These are phyloP conservation scores for Hypselothyrea guttata DNA, from an alignment of 2,888 invertebrate genomes.

Conservation along the genomic window DNA sequence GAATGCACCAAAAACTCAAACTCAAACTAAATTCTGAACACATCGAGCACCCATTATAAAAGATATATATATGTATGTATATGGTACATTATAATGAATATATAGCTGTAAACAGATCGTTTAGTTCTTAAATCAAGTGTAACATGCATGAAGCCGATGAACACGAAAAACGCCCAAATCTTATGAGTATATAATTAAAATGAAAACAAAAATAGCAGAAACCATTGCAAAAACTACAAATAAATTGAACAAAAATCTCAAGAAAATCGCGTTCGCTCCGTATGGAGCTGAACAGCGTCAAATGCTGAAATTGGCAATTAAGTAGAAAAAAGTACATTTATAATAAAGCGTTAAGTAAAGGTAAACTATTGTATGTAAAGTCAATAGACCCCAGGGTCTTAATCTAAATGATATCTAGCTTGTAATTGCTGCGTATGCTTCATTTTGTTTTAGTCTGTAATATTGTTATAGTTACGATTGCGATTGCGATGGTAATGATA, in stretches of 20 bases:
- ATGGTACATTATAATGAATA: constrained; percentile 13
- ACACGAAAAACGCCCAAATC: constrained; percentile 81
- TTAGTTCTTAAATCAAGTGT: constrained; percentile 58
- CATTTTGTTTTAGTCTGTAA: constrained; percentile 63
- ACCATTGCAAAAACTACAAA: constrained; percentile 1
- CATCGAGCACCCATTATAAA: constrained; percentile 59
- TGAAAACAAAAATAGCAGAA: constrained; percentile 15
- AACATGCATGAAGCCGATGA: constrained; percentile 61
- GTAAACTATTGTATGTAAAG: constrained; percentile 12
- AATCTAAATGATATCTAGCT: constrained; percentile 9
- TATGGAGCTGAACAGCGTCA: constrained; percentile 28
- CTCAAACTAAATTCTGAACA: constrained; percentile 24
- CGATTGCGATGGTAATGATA: constrained; percentile 27
- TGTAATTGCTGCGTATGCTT: constrained; percentile 47
- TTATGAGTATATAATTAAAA: constrained; percentile 80
- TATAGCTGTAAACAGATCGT: constrained; percentile 31
- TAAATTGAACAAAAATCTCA: constrained; percentile 25
- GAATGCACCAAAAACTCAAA: constrained; percentile 27
- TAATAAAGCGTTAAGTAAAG: constrained; percentile 18
- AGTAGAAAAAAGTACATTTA: constrained; percentile 44
- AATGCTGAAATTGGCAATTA: constrained; percentile 76
- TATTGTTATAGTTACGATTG: constrained; percentile 60
- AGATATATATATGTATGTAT: constrained; percentile 22
- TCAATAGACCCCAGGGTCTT: neutral
- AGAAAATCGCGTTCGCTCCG: constrained; percentile 38